These are phyloP conservation scores for Mercenaria mercenaria DNA, from an alignment of 1,140 invertebrate genomes.

Conservation along the genomic window DNA sequence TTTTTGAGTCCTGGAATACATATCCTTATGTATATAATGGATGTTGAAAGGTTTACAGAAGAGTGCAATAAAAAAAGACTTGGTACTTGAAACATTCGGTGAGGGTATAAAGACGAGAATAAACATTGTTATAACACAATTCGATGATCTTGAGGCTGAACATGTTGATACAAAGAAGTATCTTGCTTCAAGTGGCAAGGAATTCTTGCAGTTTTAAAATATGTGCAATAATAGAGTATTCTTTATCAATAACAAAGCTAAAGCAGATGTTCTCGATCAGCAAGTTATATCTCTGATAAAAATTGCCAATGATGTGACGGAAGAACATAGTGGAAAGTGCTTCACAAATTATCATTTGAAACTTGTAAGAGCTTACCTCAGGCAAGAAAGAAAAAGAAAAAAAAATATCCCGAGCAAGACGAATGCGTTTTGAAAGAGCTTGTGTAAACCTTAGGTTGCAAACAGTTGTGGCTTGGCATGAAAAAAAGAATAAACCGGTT, in stretches of 20 bases:
- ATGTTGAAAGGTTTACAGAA: constrained; percentile 1
- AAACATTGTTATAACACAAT: constrained; percentile 22
- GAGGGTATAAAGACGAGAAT: not conserved
- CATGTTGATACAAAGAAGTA: not conserved
- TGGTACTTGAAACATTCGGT: constrained; percentile 5
- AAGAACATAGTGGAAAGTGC: not conserved
- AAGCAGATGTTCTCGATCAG: not conserved
- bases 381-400: constrained; percentile 8
- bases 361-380: not conserved
- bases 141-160: not conserved
- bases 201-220: not conserved
- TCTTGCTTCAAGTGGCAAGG: not conserved
- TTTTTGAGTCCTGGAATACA: constrained; percentile 13
- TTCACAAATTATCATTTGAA: constrained; percentile 32
- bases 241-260: not conserved
- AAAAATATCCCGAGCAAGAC: not conserved
- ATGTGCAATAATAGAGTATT: constrained; percentile 21
- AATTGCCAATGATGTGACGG: not conserved
- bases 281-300: not conserved
- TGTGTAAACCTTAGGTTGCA: not conserved
- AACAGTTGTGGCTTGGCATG: not conserved
- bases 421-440: not conserved
- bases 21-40: constrained; percentile 18
- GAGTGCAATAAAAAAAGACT: constrained; percentile 3
- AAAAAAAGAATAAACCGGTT: not conserved